Conservation (phyloP, 2,888 invertebrate genomes). For the Parapristionchus giblindavisi region DNA sequence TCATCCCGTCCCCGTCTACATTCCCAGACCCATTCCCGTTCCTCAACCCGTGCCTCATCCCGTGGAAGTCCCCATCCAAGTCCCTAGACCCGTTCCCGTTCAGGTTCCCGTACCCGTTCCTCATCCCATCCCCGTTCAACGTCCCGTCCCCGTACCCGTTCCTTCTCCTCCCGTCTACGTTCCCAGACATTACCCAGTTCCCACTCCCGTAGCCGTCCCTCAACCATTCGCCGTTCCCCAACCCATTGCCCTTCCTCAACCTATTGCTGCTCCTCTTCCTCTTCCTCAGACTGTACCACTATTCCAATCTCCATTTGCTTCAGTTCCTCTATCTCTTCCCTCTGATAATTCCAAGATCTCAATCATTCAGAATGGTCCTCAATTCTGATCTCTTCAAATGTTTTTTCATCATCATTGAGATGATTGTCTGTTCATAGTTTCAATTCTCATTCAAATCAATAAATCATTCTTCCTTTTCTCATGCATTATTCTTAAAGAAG, state of each 20-base stretch:
- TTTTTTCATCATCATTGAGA: too few species aligned
- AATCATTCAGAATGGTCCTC: too few species aligned
- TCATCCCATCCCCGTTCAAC: conserved; percentile 4
- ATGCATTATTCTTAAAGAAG: too few species aligned
- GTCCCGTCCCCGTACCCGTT: conserved; percentile 19
- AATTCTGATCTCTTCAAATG: too few species aligned
- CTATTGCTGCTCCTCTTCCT: conserved; percentile 7
- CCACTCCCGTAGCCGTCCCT: conserved; percentile 23
- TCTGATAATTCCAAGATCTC: too few species aligned
- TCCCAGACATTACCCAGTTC: conserved; percentile 27
- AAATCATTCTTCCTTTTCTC: too few species aligned
- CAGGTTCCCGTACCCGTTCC: conserved; percentile 15
- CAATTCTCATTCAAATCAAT: too few species aligned
- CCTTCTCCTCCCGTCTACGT: conserved; percentile 24
- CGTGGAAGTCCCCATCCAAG: conserved; percentile 2
- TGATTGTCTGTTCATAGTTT: too few species aligned
- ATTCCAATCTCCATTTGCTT: conserved; percentile 27
- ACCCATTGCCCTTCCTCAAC: neutral
- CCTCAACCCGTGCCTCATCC: conserved; percentile 11
- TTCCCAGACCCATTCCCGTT: conserved; percentile 8
- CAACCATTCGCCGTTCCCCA: conserved; percentile 28
- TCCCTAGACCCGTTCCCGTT: conserved; percentile 28
- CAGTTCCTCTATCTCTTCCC: too few species aligned
- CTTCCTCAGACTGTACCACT: conserved; percentile 26
- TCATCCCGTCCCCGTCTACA: conserved; percentile 19